phyloP scores from a whole-genome alignment of 2,113 vertebrate genomes.

The Carollia perspicillata region DNA sequence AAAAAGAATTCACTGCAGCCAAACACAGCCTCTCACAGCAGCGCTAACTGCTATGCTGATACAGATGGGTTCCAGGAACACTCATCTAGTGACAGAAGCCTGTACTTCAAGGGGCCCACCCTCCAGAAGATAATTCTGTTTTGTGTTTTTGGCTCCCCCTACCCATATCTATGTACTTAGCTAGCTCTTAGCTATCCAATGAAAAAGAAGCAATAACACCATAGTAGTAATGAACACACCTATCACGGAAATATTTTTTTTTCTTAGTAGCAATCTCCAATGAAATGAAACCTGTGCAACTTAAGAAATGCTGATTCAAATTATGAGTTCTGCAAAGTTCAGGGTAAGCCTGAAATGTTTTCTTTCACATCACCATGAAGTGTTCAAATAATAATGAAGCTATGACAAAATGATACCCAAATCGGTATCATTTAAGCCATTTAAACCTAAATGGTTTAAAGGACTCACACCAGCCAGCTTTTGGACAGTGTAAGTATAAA shows the following conservation, averaged over 20 bases:
- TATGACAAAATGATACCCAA: background rate
- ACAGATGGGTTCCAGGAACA: no score
- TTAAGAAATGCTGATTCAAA: background rate
- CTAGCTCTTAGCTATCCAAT: background rate
- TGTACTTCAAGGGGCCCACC: no score
- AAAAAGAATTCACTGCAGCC: no score
- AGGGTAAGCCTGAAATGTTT: background rate
- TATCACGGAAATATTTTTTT: background rate
- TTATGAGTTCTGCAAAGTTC: background rate
- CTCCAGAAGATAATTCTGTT: background rate
- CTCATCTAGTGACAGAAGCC: no score
- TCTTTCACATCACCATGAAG: background rate
- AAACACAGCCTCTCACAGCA: no score
- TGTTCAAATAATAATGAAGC: background rate
- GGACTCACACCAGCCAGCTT: background rate
- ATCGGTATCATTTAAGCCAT: no score
- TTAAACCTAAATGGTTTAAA: no score
- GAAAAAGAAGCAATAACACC: background rate
- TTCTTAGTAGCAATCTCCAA: background rate
- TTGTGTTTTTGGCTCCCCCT: background rate
- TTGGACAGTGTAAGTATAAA: background rate
- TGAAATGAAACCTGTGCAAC: background rate
- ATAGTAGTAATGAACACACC: background rate
- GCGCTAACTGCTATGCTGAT: no score
- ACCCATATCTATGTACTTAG: background rate